Evolutionary conservation across 2,888 invertebrate species (phyloP).

Genomic region (Pardosa pseudoannulata): DNA sequence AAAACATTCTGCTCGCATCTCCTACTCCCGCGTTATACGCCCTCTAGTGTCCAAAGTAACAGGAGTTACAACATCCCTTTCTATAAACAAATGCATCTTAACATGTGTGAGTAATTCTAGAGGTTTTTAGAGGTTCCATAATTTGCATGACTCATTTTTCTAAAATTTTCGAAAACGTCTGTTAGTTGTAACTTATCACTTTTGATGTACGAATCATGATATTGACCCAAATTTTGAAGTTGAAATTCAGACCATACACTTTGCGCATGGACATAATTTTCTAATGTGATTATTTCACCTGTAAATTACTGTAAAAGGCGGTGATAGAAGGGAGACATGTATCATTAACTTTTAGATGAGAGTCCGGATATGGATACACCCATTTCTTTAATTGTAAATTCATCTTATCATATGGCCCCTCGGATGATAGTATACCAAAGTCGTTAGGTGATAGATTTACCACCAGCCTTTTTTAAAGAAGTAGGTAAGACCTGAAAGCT

Average conservation of each 20-base stretch:
- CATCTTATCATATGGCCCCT: background rate
- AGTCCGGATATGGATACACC: conserved; percentile 75
- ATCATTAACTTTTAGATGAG: conserved; percentile 73
- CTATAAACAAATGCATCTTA: conserved; percentile 75
- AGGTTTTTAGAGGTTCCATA: conserved; percentile 75
- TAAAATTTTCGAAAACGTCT: conserved; percentile 76
- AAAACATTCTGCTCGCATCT: too few relatives aligned
- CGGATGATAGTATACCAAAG: background rate
- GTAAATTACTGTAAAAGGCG: conserved; percentile 72
- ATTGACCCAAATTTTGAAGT: conserved; percentile 74
- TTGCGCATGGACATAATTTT: conserved; percentile 74
- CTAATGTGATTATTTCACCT: conserved; percentile 42
- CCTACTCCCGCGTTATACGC: too few relatives aligned
- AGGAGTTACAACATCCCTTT: too few relatives aligned
- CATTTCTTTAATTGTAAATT: conserved; percentile 73
- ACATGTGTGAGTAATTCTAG: conserved; percentile 75
- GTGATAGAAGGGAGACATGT: conserved; percentile 68
- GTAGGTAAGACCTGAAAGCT: conserved; percentile 11
- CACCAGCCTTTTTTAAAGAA: conserved; percentile 1
- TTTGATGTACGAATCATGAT: conserved; percentile 74
- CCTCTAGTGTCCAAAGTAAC: too few relatives aligned
- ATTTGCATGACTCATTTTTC: conserved; percentile 73
- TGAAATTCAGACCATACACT: conserved; percentile 73
- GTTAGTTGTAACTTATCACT: conserved; percentile 75
- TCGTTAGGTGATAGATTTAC: conserved; percentile 1